Evolutionary conservation across 2,888 invertebrate species (phyloP), one percentile per base, ranked within the genome.

Genomic region (Thumatha senex): DNA sequence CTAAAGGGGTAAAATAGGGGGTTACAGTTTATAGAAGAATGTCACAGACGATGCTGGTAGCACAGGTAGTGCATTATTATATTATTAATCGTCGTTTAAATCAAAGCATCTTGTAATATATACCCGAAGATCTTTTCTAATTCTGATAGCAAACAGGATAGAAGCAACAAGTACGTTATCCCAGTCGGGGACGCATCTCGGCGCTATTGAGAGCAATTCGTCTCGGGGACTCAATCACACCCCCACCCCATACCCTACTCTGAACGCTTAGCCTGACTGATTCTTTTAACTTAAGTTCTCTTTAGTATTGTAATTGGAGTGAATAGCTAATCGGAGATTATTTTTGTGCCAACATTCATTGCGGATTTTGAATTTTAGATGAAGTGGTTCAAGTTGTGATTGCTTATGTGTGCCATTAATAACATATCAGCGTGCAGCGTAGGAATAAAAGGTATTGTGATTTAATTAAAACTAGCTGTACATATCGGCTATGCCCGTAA

Each of bases 101-200:
- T 60, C 56, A 61, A 55, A 41, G 43, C 47, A 48, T 56, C 63
- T 50, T 51, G 59, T 59, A 64, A 61, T 24, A 59, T 62, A 66
- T 66, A 61, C 63, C 51, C 58, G 52, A 62, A 61, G 57, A 58
- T 58, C 63, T 63, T 67, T 53, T 61, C 54, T 61, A 55, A 63
- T 59, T 62, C 58, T 64, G 67, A 61, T 58, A 72, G 67, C 65
- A 68, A 72, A 74, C 72, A 65, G 66, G 68, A 64, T 64, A 57
- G 78, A 76, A 82, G 89, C 89, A 89, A 89, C 89, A 89, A 87
- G 89, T 87, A 72, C 78, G 76, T 75, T 67, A 75, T 80, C 80
- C 78, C 80, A 79, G 73, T 72, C 76, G 77, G 80, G 78, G 78
- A 77, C 80, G 79, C 76, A 76, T 78, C 82, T 75, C 78, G 69